Percentiles rank a stretch among this genome's conserved stretches.
phyloP scores from a whole-genome alignment of 2,113 vertebrate species.

The Eclectus roratus region DNA sequence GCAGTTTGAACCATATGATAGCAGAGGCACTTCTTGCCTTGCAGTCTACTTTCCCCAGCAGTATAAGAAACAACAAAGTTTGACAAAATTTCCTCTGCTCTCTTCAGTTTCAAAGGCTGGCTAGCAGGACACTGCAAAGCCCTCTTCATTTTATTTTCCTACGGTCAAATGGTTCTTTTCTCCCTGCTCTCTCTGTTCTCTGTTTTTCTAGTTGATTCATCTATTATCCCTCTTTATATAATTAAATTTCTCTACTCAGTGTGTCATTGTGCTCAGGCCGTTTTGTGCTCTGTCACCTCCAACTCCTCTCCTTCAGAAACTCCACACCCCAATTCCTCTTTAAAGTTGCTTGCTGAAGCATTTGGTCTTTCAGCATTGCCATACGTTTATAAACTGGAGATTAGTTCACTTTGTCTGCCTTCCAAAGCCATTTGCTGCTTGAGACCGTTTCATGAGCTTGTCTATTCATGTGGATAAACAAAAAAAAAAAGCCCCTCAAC shows the following conservation, averaged over 20 bases:
- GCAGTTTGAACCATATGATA: background rate
- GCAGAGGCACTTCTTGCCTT: background rate
- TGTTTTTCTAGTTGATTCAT: conserved; percentile 63
- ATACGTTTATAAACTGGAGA: conserved; percentile 64
- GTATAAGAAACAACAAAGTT: conserved; percentile 19
- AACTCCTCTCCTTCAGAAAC: conserved; percentile 38
- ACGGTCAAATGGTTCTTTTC: conserved; percentile 7
- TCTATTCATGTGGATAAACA: conserved; percentile 62
- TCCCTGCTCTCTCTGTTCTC: conserved; percentile 40
- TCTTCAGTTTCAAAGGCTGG: conserved; percentile 4
- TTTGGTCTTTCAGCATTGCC: conserved; percentile 50
- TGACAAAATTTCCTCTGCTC: background rate
- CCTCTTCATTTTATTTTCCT: conserved; percentile 30
- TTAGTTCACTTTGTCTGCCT: conserved; percentile 67
- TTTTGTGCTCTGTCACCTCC: conserved; percentile 38
- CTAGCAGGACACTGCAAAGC: background rate
- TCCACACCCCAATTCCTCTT: conserved; percentile 35
- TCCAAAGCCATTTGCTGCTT: conserved; percentile 69
- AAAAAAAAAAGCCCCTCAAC: conserved; percentile 20
- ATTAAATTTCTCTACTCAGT: conserved; percentile 51
- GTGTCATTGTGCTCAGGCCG: conserved; percentile 33
- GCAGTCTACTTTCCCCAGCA: background rate
- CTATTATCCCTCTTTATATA: conserved; percentile 53
- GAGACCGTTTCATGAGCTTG: conserved; percentile 57
- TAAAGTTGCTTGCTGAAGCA: conserved; percentile 61